Conservation (phyloP, 1,140 invertebrate genomes). For the Listronotus oregonensis region DNA sequence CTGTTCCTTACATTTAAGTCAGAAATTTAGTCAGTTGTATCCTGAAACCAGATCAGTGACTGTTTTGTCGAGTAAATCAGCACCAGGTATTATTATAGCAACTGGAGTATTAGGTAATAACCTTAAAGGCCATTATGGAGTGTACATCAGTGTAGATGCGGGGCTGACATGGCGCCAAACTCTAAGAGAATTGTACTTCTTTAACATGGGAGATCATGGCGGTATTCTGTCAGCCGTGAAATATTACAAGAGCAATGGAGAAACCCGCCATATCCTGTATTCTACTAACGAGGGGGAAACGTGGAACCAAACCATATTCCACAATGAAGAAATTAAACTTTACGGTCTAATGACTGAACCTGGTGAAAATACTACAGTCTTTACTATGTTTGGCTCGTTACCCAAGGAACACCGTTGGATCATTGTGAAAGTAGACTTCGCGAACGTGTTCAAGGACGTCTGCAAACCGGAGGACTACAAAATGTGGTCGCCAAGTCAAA, state of each 20-base stretch:
- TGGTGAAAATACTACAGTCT: constrained; percentile 88
- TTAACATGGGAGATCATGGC: constrained; percentile 90
- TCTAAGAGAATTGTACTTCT: constrained; percentile 83
- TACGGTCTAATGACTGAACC: constrained; percentile 91
- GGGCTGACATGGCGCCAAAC: constrained; percentile 81
- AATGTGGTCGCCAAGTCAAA: constrained; percentile 77
- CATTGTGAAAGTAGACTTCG: constrained; percentile 82
- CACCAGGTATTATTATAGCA: constrained; percentile 85
- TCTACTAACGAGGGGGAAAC: constrained; percentile 85
- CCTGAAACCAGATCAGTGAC: constrained; percentile 76
- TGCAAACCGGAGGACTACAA: constrained; percentile 77
- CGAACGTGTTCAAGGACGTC: constrained; percentile 67
- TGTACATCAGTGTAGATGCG: constrained; percentile 84
- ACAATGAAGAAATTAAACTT: constrained; percentile 71
- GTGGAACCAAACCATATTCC: constrained; percentile 75
- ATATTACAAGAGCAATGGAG: constrained; percentile 73
- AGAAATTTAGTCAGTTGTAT: constrained; percentile 82
- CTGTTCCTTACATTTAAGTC: constrained; percentile 85
- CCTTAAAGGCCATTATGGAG: constrained; percentile 69
- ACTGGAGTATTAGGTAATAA: constrained; percentile 75
- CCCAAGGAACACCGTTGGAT: constrained; percentile 81
- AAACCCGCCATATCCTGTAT: constrained; percentile 79
- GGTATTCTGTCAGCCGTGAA: constrained; percentile 84
- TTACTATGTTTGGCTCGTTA: constrained; percentile 88
- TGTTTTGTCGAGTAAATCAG: constrained; percentile 86